Percentiles rank a stretch among this genome's conserved stretches.
Evolutionary conservation across 2,888 invertebrate species (phyloP).

Genomic region (Octodonta nipae): DNA sequence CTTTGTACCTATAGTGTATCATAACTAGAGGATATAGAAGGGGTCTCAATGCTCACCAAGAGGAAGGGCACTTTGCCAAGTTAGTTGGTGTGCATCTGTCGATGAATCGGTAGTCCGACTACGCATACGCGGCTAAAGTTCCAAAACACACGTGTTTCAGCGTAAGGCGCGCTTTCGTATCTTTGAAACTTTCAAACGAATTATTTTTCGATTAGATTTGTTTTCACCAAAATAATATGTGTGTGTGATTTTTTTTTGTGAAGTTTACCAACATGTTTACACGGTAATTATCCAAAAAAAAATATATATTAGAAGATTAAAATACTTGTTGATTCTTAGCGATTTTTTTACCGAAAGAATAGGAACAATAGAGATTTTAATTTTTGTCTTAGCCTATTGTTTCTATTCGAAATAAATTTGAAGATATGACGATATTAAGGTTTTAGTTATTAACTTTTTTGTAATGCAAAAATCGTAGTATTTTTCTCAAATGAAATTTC

Average conservation of each 20-base stretch:
- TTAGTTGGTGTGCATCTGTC: conserved; percentile 26
- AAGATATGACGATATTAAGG: too few relatives aligned
- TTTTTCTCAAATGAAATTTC: too few relatives aligned
- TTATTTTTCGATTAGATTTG: conserved; percentile 6
- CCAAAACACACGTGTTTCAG: conserved; percentile 23
- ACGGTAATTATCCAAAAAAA: too few relatives aligned
- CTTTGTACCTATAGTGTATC: conserved; percentile 15
- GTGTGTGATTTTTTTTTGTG: conserved; percentile 6
- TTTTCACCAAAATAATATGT: conserved; percentile 1
- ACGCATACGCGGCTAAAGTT: conserved; percentile 18
- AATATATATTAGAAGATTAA: too few relatives aligned
- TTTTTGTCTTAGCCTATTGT: too few relatives aligned
- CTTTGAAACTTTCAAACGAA: conserved; percentile 7
- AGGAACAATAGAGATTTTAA: too few relatives aligned
- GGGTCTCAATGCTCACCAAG: conserved; percentile 29
- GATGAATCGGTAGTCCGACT: conserved; percentile 25
- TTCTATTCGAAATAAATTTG: too few relatives aligned
- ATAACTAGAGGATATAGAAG: conserved; percentile 24
- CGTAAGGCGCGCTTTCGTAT: conserved; percentile 19
- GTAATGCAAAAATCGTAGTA: too few relatives aligned
- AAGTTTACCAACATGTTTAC: conserved; percentile 28
- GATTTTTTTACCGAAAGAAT: too few relatives aligned
- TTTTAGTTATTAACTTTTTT: too few relatives aligned
- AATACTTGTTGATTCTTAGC: too few relatives aligned
- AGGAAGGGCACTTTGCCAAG: conserved; percentile 25